Conservation (phyloP, 2,797 vertebrate genomes). For the Chrysocyon brachyurus region DNA sequence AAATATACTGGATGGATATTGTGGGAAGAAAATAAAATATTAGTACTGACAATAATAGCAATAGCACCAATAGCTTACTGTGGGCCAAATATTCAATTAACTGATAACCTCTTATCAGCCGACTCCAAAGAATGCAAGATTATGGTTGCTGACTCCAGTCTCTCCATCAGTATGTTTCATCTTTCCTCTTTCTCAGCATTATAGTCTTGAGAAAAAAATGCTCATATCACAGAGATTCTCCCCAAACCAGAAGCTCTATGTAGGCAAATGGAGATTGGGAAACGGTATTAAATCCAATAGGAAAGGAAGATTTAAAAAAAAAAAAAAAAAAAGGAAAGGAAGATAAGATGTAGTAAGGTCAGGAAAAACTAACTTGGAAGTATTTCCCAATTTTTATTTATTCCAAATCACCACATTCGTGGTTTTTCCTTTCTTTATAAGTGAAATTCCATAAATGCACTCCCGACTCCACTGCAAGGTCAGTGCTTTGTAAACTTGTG, state of each 20-base stretch:
- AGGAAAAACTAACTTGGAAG: conserved; percentile 23
- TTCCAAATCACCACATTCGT: background rate
- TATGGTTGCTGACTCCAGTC: background rate
- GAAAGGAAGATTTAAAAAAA: background rate
- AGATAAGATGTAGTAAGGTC: background rate
- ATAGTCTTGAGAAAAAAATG: background rate
- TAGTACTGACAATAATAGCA: background rate
- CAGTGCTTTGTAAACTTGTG: background rate
- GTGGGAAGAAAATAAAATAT: background rate
- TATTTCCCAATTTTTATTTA: background rate
- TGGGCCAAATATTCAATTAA: background rate
- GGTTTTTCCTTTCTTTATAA: background rate
- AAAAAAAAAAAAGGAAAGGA: background rate
- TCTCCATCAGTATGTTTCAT: background rate
- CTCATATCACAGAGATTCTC: background rate
- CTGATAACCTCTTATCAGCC: background rate
- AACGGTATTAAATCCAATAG: background rate
- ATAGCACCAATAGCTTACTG: background rate
- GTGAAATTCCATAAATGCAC: background rate
- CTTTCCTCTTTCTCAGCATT: background rate
- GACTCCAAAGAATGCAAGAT: background rate
- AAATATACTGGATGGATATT: background rate
- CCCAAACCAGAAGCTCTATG: background rate
- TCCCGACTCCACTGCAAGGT: background rate
- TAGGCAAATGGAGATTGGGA: background rate